Conservation (phyloP, 2,888 invertebrate species). For the Dorcus parallelipipedus region DNA sequence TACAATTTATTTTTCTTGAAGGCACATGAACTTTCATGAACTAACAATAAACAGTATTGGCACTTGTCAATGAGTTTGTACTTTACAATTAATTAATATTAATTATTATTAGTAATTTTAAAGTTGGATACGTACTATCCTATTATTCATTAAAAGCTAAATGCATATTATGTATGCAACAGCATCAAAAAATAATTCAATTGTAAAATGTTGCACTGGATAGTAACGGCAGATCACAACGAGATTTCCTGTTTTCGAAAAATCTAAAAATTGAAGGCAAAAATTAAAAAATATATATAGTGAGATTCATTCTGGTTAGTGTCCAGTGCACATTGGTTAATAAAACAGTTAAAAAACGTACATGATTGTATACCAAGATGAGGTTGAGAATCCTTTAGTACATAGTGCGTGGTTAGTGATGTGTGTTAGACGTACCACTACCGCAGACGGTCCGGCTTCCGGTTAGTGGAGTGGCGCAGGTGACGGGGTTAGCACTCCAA, state of each 20-base stretch:
- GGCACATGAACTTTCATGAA: conserved; percentile 8
- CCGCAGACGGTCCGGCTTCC: conserved; percentile 44
- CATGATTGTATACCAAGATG: conserved; percentile 15
- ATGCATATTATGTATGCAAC: conserved; percentile 13
- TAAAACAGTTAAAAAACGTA: conserved; percentile 13
- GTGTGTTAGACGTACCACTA: conserved; percentile 49
- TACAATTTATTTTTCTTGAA: conserved; percentile 3
- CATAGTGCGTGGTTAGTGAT: conserved; percentile 40
- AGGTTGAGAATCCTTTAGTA: conserved; percentile 18
- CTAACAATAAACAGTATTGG: conserved; percentile 20
- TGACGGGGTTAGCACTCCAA: conserved; percentile 67
- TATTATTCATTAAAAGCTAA: conserved; percentile 15
- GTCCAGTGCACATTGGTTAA: conserved; percentile 8
- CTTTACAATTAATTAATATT: conserved; percentile 21
- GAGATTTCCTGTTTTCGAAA: not conserved
- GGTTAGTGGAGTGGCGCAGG: conserved; percentile 47
- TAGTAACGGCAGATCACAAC: not conserved
- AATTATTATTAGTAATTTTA: conserved; percentile 24
- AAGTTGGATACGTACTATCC: conserved; percentile 12
- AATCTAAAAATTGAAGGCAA: not conserved
- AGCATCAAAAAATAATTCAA: conserved; percentile 10
- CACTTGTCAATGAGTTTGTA: conserved; percentile 29
- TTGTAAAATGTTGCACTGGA: conserved; percentile 3
- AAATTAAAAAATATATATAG: not conserved
- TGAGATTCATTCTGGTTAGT: not conserved